Conservation (phyloP, 1,140 invertebrate species). For the Formica exsecta region DNA sequence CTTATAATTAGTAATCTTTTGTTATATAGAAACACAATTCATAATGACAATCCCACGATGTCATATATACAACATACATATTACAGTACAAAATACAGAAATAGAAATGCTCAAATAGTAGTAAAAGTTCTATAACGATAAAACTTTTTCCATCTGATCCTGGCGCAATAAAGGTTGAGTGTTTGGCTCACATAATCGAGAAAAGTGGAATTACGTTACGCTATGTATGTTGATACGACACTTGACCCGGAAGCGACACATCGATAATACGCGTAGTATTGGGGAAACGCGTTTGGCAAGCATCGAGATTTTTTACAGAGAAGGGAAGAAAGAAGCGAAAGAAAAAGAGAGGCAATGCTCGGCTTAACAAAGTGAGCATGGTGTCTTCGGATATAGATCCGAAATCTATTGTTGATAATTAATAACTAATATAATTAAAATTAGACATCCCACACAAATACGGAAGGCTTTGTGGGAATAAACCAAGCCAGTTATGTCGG, state of each 20-base stretch:
- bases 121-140: conserved; percentile 29
- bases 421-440: conserved; percentile 12
- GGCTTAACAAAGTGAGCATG: conserved; percentile 39
- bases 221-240: neutral
- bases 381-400: neutral
- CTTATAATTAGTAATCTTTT: neutral
- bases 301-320: neutral
- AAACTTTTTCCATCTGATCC: neutral
- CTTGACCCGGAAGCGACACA: conserved; percentile 14
- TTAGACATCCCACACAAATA: neutral
- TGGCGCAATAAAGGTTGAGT: conserved; percentile 24
- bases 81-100: conserved; percentile 35
- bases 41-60: neutral
- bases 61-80: neutral
- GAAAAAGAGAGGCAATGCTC: conserved; percentile 60
- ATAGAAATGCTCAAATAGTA: conserved; percentile 53
- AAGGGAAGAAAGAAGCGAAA: neutral
- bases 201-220: neutral
- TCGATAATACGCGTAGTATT: conserved; percentile 21
- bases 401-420: conserved; percentile 18
- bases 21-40: neutral
- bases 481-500: neutral
- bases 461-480: neutral
- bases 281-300: conserved; percentile 20
- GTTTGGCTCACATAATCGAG: neutral